Conservation (phyloP, 1,140 invertebrate genomes). For the Drosophila sechellia region DNA sequence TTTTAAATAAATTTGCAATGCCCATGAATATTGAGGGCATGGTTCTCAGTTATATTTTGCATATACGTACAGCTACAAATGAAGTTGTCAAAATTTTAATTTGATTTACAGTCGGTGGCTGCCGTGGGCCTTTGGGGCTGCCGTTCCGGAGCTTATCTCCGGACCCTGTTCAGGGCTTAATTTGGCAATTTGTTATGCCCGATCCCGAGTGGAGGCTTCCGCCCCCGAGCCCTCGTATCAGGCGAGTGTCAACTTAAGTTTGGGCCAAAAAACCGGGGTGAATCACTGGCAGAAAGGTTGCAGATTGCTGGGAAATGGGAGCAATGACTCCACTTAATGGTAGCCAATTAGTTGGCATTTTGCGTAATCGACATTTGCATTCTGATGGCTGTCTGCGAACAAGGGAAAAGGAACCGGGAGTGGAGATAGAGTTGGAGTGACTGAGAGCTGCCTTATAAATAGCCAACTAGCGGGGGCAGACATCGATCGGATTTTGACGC, state of each 20-base stretch:
- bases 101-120: conserved; percentile 67
- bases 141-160: conserved; percentile 50
- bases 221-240: conserved; percentile 44
- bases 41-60: conserved; percentile 5
- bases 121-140: background rate
- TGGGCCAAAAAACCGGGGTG: conserved; percentile 23
- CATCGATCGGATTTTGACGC: conserved; percentile 67
- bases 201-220: conserved; percentile 5
- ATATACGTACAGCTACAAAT: conserved; percentile 57
- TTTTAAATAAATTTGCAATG: background rate
- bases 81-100: conserved; percentile 82
- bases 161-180: conserved; percentile 56
- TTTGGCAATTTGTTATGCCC: conserved; percentile 76
- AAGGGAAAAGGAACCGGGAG: background rate
- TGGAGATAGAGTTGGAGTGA: background rate
- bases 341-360: conserved; percentile 76
- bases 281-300: conserved; percentile 23
- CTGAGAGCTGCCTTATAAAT: conserved; percentile 21
- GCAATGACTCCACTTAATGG: conserved; percentile 66
- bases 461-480: conserved; percentile 25
- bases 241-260: conserved; percentile 74
- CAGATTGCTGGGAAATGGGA: conserved; percentile 23
- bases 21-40: background rate
- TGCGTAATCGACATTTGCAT: conserved; percentile 73
- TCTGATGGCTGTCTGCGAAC: conserved; percentile 11